Conservation (phyloP, 2,113 vertebrate species). For the Dolichallabes microphthalmus region DNA sequence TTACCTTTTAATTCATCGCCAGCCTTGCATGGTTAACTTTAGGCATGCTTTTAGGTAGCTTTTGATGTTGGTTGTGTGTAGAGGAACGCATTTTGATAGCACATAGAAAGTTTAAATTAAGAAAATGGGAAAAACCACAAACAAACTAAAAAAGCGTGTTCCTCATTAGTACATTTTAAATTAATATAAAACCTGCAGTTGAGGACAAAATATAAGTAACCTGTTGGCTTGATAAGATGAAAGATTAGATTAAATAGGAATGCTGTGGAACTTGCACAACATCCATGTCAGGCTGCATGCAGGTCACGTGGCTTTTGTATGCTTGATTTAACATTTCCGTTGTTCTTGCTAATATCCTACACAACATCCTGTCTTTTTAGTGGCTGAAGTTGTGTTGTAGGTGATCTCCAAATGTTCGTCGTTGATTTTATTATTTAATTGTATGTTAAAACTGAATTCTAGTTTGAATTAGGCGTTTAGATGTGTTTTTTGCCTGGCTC, state of each 20-base stretch:
- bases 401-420: not conserved
- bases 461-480: not conserved
- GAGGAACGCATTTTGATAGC: constrained; percentile 66
- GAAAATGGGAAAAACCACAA: not conserved
- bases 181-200: not conserved
- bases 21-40: constrained; percentile 72
- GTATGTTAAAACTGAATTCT: not conserved
- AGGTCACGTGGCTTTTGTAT: constrained; percentile 14
- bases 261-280: constrained; percentile 2
- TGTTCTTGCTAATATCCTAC: not conserved
- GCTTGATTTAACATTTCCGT: not conserved
- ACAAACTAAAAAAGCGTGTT: constrained; percentile 46
- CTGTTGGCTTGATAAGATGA: not conserved
- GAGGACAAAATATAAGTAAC: not conserved
- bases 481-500: not conserved
- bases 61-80: constrained; percentile 43
- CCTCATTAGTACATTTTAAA: constrained; percentile 36
- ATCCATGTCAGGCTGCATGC: not conserved
- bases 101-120: constrained; percentile 8
- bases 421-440: not conserved
- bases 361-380: not conserved
- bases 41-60: constrained; percentile 54
- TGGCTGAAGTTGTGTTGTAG: not conserved
- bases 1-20: constrained; percentile 57
- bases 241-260: constrained; percentile 1